Evolutionary conservation across 2,113 vertebrate genomes (phyloP).

Genomic region (Mus musculus): GRCm39 chr16:90623501-90624000

Average conservation of each 20-base stretch:
- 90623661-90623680: background rate
- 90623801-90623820: accelerated
- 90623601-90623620: background rate
- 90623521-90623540: background rate
- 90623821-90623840: too few species aligned
- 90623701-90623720: background rate
- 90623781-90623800: accelerated
- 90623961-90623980: background rate
- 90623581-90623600: background rate
- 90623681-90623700: background rate
- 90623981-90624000: background rate
- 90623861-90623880: background rate
- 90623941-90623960: background rate
- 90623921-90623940: too few species aligned
- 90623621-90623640: background rate
- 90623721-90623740: background rate
- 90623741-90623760: background rate
- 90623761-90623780: background rate
- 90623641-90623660: background rate
- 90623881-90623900: too few species aligned
- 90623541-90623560: background rate
- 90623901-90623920: too few species aligned
- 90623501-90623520: background rate
- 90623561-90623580: background rate
- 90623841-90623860: background rate